Evolutionary conservation across 92 coral and sea anemone species (phyloP).

Genomic region (Porites divaricata): DNA sequence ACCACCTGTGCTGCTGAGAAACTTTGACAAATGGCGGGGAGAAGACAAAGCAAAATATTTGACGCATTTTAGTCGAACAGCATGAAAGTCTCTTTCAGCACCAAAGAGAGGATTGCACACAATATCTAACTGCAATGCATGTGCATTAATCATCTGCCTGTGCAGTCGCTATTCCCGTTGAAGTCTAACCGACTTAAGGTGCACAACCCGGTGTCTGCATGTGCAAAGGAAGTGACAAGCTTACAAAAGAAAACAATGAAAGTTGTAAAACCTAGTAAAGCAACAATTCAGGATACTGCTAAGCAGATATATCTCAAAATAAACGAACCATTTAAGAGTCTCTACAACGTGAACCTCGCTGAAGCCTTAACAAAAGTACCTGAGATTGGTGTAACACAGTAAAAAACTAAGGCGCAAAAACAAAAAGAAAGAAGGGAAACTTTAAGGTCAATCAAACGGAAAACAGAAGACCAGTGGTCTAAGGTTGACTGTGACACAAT

Average conservation of each 20-base stretch:
- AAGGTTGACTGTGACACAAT: background rate
- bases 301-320: background rate
- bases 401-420: conserved; percentile 3
- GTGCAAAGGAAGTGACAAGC: background rate
- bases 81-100: background rate
- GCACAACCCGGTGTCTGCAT: background rate
- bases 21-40: conserved; percentile 3
- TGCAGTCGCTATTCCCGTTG: background rate
- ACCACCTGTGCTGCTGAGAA: background rate
- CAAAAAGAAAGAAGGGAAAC: background rate
- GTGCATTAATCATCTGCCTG: background rate
- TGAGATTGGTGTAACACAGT: background rate
- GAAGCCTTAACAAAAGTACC: conserved; percentile 3
- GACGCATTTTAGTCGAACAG: background rate
- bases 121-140: background rate
- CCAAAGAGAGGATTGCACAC: background rate
- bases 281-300: background rate
- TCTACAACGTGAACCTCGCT: background rate
- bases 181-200: background rate
- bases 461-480: background rate
- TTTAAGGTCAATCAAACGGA: background rate
- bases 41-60: background rate
- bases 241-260: background rate
- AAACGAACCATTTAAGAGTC: background rate
- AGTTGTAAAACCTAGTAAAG: background rate